Conservation (phyloP, 2,888 invertebrate genomes). For the Eupeodes latifasciatus region DNA sequence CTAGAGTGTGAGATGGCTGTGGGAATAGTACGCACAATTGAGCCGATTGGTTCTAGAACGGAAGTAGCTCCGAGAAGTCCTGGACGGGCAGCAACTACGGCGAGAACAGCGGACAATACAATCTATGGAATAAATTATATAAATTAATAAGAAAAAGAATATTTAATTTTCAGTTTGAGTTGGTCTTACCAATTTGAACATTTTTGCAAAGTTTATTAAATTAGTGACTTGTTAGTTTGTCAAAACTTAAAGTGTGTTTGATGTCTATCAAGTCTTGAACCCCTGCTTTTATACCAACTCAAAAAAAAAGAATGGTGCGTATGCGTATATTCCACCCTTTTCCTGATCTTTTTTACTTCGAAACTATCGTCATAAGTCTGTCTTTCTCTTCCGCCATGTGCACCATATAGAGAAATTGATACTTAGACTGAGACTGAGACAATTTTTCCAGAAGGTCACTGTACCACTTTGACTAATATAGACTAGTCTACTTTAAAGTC, state of each 20-base stretch:
- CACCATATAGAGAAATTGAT: constrained; percentile 46
- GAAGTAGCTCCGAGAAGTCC: constrained; percentile 77
- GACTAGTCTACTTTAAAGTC: constrained; percentile 7
- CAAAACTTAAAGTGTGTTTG: constrained; percentile 57
- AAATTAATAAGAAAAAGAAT: too few species aligned
- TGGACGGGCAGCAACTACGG: constrained; percentile 83
- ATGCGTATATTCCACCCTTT: constrained; percentile 51
- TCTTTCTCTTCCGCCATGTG: constrained; percentile 61
- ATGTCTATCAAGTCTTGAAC: constrained; percentile 20
- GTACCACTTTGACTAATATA: constrained; percentile 29
- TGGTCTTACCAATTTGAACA: constrained; percentile 72
- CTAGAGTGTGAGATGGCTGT: constrained; percentile 86
- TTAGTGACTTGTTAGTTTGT: constrained; percentile 61
- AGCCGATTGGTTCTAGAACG: constrained; percentile 59
- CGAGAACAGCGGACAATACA: constrained; percentile 87
- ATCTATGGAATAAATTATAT: constrained; percentile 80
- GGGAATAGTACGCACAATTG: constrained; percentile 77
- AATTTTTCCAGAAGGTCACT: constrained; percentile 66
- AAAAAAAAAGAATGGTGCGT: too few species aligned
- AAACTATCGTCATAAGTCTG: background rate
- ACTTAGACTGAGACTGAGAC: constrained; percentile 33
- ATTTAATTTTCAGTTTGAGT: too few species aligned
- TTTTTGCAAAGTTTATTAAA: constrained; percentile 48
- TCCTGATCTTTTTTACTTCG: constrained; percentile 2
- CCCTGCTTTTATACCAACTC: constrained; percentile 53